Evolutionary conservation across 2,113 vertebrate genomes (phyloP), one percentile per base, ranked within the genome.

Genomic region (Pholis gunnellus): DNA sequence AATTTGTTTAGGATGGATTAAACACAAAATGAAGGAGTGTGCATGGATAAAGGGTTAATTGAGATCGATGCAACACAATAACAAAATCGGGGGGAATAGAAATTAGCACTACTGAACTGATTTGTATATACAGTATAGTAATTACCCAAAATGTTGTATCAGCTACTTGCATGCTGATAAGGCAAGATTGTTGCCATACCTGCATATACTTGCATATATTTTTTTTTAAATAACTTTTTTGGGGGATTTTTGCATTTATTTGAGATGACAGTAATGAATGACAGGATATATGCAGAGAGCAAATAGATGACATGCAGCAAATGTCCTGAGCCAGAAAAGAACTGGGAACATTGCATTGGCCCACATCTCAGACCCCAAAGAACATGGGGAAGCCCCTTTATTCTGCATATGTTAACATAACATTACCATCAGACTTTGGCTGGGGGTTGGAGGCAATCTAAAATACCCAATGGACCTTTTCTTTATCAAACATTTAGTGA

Each of bases 1-100:
- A 67, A 82, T 87, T 87, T 83, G 46, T 75, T 72, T 44, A 65
- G 48, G 57, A 59, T n/a, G 64, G 60, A 56, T 59, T 72, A 70
- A 81, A 85, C 38, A 87, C 31, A 42, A 54, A 75, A 57, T 79
- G 31, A 59, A 70, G 59, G 36, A 84, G 20, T 29, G 54, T 66
- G 66, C 27, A 65, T 46, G 68, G 73, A 34, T 34, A 57, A 29
- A 72, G 67, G 68, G 57, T 75, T 82, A 79, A 72, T 76, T 65
- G 25, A 52, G 67, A 84, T 29, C 27, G n/a, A 81, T 57, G 27
- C 64, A 34, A 70, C 66, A 69, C 11, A 46, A 18, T 27, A 63
- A 78, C 48, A 40, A 36, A 80, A 66, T 61, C 13, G 15, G 6
- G 15, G 61, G 31, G 46, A 25, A 13, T 75, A 34, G 17, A 78